phyloP scores from a whole-genome alignment of 2,113 vertebrate species.

The Carlito syrichta region DNA sequence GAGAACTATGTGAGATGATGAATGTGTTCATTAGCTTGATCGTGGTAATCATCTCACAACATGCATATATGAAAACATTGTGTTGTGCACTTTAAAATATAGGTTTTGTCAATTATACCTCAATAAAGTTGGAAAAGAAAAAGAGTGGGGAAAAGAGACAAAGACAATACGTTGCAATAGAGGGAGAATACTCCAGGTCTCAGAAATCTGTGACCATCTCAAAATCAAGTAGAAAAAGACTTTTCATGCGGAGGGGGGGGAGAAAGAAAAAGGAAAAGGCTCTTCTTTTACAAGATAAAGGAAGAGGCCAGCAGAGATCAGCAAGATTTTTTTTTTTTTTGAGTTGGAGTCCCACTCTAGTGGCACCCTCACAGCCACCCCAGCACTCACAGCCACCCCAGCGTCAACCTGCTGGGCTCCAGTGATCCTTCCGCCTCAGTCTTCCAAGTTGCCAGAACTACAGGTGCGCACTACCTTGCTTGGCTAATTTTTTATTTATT shows the following conservation, averaged over 20 bases:
- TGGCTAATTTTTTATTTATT: too few species aligned
- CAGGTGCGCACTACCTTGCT: too few species aligned
- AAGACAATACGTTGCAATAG: background rate
- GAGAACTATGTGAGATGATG: background rate
- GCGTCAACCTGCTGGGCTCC: too few species aligned
- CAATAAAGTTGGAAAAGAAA: background rate
- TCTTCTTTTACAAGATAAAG: background rate
- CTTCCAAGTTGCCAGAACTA: too few species aligned
- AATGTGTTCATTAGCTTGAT: background rate
- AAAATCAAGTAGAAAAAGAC: background rate
- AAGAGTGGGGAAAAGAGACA: background rate
- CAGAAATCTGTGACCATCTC: background rate
- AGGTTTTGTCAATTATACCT: background rate
- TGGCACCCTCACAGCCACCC: too few species aligned
- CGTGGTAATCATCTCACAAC: background rate
- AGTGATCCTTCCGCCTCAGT: too few species aligned
- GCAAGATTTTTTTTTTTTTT: too few species aligned
- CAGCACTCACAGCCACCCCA: too few species aligned
- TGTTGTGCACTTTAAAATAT: background rate
- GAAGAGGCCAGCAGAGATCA: background rate
- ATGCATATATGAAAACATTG: background rate
- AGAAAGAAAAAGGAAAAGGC: too few species aligned
- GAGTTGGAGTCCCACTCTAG: too few species aligned
- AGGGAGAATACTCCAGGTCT: background rate
- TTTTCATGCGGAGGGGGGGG: too few species aligned